These are phyloP conservation scores for Cremastobaeus sp. DNA, from an alignment of 2,888 invertebrate species.

Conservation along the genomic window DNA sequence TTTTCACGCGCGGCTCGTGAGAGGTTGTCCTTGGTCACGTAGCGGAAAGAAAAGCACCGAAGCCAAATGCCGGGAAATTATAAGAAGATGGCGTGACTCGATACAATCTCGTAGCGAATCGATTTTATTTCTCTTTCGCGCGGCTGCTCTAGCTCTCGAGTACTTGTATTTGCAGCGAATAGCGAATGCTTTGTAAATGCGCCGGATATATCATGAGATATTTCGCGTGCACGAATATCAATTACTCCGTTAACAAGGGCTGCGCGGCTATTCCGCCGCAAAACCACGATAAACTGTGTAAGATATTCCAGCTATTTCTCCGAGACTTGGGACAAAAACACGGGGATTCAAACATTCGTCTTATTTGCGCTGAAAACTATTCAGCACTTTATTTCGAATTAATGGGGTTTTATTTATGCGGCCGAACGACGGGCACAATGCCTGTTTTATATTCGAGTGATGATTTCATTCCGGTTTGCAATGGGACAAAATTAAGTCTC, in stretches of 20 bases:
- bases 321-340: background rate
- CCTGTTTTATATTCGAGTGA: slow-evolving; percentile 10
- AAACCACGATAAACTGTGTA: slow-evolving; percentile 12
- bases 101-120: slow-evolving; percentile 47
- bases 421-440: slow-evolving; percentile 12
- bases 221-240: slow-evolving; percentile 27
- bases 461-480: slow-evolving; percentile 20
- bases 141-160: slow-evolving; percentile 17
- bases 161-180: slow-evolving; percentile 31
- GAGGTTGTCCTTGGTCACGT: slow-evolving; percentile 41
- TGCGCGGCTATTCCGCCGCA: slow-evolving; percentile 8
- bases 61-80: slow-evolving; percentile 35
- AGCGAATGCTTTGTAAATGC: slow-evolving; percentile 38
- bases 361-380: slow-evolving; percentile 25
- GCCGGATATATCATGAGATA: slow-evolving; percentile 12
- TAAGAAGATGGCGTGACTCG: slow-evolving; percentile 44
- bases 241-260: slow-evolving; percentile 39
- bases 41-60: slow-evolving; percentile 36
- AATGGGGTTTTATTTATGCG: slow-evolving; percentile 14
- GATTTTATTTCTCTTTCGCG: slow-evolving; percentile 43
- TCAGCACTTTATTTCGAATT: slow-evolving; percentile 19
- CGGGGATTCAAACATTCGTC: slow-evolving; percentile 18
- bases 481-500: slow-evolving; percentile 2
- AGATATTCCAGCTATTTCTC: slow-evolving; percentile 18
- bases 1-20: slow-evolving; percentile 20